Base-by-base conservation (phyloP, 2,113 vertebrate genomes). In the Carassius auratus region DNA sequence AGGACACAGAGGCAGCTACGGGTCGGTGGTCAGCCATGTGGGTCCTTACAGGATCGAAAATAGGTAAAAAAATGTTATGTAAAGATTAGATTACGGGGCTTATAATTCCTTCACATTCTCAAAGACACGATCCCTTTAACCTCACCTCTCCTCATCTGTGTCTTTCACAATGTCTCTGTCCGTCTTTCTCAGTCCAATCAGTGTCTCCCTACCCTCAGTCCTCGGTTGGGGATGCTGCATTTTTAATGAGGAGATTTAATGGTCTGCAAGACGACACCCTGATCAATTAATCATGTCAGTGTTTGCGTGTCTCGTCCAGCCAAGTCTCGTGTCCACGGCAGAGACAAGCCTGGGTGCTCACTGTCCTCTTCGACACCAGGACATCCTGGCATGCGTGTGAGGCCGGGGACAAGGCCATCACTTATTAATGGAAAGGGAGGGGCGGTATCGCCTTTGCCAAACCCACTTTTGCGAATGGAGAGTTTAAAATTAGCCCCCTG, bases 211-310 rank as follows among this genome's bases (percentile, higher is more conserved):
- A 93, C 91, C 92, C 26, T 83, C 90, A 10, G 86, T 83, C 90
- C 89, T 92, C 87, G 88, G 91, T 91, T 91, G 92, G 89, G 90
- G 92, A 91, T 91, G 88, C 92, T 93, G 85, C 91, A 96, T 94
- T 95, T 96, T 96, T 95, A 92, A 96, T 95, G 93, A 88, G 92
- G 90, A 92, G 93, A 92, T 93, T 91, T 92, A 93, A 93, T 89
- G 90, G 91, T 93, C 91, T 94, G 91, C 92, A 96, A 94, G 90
- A 92, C 90, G 94, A 96, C 90, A 95, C 91, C 92, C 89, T 89
- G 84, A 92, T 96, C 89, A 95, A 94, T 95, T 95, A 96, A 96
- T 93, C 92, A 96, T 90, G 92, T 91, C 90, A 89, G 89, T 87
- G 88, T 94, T 95, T 91, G 92, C 91, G 86, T 89, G 91, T 90